These are phyloP conservation scores for Paramormyrops kingsleyae DNA, from an alignment of 2,113 vertebrate species.

Conservation along the genomic window DNA sequence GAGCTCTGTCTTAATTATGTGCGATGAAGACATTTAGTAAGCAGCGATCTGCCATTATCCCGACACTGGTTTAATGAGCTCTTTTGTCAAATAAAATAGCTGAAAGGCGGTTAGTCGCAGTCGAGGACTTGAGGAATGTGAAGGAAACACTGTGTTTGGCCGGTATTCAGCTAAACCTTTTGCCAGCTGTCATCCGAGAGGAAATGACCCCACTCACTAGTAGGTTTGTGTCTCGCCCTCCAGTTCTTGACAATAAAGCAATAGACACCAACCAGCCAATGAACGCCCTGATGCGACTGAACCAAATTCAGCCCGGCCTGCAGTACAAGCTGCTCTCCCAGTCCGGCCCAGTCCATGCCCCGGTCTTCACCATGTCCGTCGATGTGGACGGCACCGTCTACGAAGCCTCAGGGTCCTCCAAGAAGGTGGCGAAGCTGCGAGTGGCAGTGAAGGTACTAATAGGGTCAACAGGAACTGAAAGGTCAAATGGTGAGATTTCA, in stretches of 20 bases:
- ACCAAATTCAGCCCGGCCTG: slow-evolving; percentile 96
- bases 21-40: not conserved
- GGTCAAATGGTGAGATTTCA: not conserved
- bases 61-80: not conserved
- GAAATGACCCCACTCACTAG: not conserved
- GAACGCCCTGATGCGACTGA: slow-evolving; percentile 97
- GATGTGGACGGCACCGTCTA: slow-evolving; percentile 91
- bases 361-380: slow-evolving; percentile 98
- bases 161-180: not conserved
- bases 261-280: slow-evolving; percentile 92
- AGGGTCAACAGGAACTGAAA: not conserved
- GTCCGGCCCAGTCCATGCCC: slow-evolving; percentile 95
- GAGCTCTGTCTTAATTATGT: not conserved
- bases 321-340: slow-evolving; percentile 97
- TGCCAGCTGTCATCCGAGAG: not conserved
- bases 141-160: not conserved
- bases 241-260: slow-evolving; percentile 97
- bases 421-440: slow-evolving; percentile 97
- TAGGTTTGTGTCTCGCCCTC: not conserved
- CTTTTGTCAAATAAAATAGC: not conserved
- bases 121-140: not conserved
- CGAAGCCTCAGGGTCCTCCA: slow-evolving; percentile 94
- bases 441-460: slow-evolving; percentile 88
- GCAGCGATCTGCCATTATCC: not conserved
- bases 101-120: not conserved